A percentile compares a stretch with the other conserved stretches of the same genome.
These are phyloP conservation scores for Temnothorax nylanderi DNA, from an alignment of 1,140 invertebrate genomes.

Conservation along the genomic window DNA sequence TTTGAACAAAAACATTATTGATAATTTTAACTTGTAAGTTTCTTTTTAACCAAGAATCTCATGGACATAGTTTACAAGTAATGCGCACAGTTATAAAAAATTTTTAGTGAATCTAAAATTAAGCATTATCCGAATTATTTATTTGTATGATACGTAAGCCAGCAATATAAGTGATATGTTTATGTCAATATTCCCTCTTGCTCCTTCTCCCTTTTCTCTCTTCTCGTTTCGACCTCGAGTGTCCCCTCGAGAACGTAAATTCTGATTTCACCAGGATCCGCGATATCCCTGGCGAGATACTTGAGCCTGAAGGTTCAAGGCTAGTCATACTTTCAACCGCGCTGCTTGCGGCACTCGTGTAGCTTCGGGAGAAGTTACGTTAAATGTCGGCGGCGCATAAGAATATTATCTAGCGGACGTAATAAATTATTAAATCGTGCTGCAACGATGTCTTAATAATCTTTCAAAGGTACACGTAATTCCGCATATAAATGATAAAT, in stretches of 20 bases:
- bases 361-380: constrained; percentile 50
- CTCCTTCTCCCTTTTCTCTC: background rate
- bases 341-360: constrained; percentile 26
- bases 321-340: constrained; percentile 44
- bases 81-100: background rate
- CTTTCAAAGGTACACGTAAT: background rate
- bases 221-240: background rate
- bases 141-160: background rate
- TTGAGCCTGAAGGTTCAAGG: constrained; percentile 64
- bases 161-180: constrained; percentile 3
- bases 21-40: background rate
- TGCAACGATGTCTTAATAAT: constrained; percentile 30
- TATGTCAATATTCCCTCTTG: constrained; percentile 27
- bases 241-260: constrained; percentile 49
- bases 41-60: background rate
- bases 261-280: constrained; percentile 47
- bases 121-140: background rate
- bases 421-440: constrained; percentile 54
- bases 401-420: constrained; percentile 37
- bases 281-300: constrained; percentile 51
- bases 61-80: background rate
- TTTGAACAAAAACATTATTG: background rate
- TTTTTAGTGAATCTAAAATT: background rate
- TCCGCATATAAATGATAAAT: background rate
- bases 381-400: constrained; percentile 25